Evolutionary conservation across 2,888 invertebrate species (phyloP), one percentile per base, ranked within the genome.

Genomic region (Dusona sp.): DNA sequence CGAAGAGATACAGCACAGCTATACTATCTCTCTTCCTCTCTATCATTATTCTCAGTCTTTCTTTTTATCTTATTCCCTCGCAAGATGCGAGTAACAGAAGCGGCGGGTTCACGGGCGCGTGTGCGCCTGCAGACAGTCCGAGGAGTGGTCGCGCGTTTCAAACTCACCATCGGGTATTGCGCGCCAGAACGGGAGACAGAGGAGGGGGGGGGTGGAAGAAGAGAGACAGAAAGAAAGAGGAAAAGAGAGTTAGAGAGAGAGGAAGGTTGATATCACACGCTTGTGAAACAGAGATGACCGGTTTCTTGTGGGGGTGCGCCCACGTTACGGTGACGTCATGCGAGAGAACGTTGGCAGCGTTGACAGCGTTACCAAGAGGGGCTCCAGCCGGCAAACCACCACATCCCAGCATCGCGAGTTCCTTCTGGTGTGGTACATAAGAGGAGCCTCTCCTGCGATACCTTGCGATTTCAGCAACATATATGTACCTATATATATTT

Each of bases 241-340:
- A 51, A 79, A 42, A 48, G 73, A 83, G 72, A 65, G 75, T 70
- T 64, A 42, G 51, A 48, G 83, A 72, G 70, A 82, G 81, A 85
- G 84, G 70, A 48, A 65, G 25, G 77, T 77, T 70, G 83, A 77
- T 75, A 79, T 83, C 81, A 68, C 73, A 68, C 78, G 77, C 78
- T 72, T 82, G 86, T 61, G 64, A 78, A 84, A 88, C 74, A 78
- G 83, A 87, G 84, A 88, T 79, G 85, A 78, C 73, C 77, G 83
- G 57, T 90, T 88, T 90, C 85, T 89, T 90, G 92, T 90, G 93
- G 93, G 93, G 93, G 93, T 93, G 93, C 93, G 93, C 93, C 93
- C 93, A 93, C 93, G 92, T 92, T 33, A 33, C 84, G 90, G 86
- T 93, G 93, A 93, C 93, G 93, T 93, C 93, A 93, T 88, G 90